Conservation (phyloP, 2,113 vertebrate genomes). For the Monarcha castaneiventris region DNA sequence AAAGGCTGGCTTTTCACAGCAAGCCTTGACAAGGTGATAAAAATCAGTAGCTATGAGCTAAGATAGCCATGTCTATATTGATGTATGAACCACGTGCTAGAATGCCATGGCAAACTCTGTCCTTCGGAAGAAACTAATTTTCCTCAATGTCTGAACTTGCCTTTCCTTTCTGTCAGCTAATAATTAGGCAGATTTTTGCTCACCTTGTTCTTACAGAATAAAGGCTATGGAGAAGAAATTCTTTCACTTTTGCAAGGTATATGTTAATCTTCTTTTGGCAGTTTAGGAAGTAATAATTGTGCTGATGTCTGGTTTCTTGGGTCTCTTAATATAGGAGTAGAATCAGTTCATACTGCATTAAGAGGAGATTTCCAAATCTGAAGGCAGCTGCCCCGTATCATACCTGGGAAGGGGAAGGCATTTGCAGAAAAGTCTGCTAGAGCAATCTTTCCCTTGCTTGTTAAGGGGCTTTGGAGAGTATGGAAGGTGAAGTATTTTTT, state of each 20-base stretch:
- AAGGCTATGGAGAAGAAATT: neutral
- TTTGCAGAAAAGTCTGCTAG: neutral
- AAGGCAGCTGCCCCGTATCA: fast-evolving
- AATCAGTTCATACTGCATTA: neutral
- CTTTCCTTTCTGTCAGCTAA: neutral
- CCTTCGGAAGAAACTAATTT: neutral
- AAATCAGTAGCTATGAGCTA: neutral
- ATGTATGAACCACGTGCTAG: neutral
- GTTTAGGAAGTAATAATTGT: neutral
- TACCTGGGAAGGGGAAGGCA: neutral
- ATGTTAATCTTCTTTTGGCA: neutral
- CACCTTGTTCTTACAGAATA: neutral
- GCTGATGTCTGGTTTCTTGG: neutral
- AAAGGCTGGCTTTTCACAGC: neutral
- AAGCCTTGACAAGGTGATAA: neutral
- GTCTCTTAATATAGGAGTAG: neutral
- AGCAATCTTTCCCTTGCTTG: neutral
- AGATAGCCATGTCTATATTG: neutral
- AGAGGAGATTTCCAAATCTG: neutral
- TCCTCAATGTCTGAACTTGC: neutral
- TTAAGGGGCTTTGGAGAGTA: neutral
- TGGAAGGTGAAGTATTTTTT: neutral
- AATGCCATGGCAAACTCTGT: neutral
- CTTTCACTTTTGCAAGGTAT: neutral
- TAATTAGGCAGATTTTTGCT: neutral